Percentiles rank a stretch among this genome's conserved stretches.
Conservation (phyloP, 2,113 vertebrate genomes). For the Podocnemis expansa region DNA sequence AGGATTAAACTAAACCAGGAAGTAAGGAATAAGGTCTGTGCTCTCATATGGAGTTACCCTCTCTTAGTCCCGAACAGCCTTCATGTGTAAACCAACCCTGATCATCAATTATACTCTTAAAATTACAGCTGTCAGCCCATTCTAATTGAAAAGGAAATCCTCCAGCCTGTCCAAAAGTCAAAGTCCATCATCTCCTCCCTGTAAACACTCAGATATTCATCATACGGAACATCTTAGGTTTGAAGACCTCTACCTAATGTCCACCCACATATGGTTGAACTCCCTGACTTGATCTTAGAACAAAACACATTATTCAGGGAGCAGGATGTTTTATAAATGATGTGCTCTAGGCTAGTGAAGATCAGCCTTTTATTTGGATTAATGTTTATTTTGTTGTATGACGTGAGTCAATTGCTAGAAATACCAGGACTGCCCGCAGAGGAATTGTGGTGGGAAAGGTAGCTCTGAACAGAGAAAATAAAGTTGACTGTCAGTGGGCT, state of each 20-base stretch:
- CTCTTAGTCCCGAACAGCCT: not conserved
- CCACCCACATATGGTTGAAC: not conserved
- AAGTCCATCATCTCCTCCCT: not conserved
- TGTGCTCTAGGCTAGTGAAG: not conserved
- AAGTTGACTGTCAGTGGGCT: not conserved
- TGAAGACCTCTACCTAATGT: not conserved
- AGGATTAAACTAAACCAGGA: not conserved
- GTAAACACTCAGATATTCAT: not conserved
- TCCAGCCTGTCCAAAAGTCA: constrained; percentile 19
- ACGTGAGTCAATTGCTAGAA: not conserved
- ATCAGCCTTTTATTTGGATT: not conserved
- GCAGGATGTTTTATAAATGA: not conserved
- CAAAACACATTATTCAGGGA: not conserved
- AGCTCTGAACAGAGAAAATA: not conserved
- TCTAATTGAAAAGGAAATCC: not conserved
- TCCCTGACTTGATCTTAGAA: not conserved
- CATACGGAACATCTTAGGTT: not conserved
- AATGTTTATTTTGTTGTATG: not conserved
- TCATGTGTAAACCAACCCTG: not conserved
- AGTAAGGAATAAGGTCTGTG: not conserved
- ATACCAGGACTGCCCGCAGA: not conserved
- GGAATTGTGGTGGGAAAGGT: not conserved
- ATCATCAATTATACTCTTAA: constrained; percentile 30
- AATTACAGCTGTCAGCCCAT: constrained; percentile 36
- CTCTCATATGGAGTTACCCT: not conserved